Evolutionary conservation across 1,140 invertebrate species (phyloP).

Genomic region (Drosophila nigromelanica): DNA sequence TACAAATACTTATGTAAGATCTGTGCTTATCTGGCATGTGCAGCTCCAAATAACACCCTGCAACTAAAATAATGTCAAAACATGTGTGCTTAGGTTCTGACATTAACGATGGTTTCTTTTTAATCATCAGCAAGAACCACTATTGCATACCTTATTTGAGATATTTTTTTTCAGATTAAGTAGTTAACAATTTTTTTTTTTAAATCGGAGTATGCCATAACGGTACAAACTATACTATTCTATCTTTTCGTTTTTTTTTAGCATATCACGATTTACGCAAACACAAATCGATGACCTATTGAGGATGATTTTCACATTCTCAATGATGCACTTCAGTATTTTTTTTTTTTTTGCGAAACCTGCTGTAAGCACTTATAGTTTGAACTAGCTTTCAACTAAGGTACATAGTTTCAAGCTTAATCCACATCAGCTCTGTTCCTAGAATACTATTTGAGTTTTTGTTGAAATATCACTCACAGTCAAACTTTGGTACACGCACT

Average conservation of each 20-base stretch:
- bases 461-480: slow-evolving; percentile 21
- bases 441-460: background rate
- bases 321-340: background rate
- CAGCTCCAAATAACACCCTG: background rate
- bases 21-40: background rate
- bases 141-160: no score
- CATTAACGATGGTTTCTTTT: background rate
- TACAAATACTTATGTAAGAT: background rate
- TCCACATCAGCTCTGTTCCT: background rate
- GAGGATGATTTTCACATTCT: slow-evolving; percentile 1
- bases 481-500: background rate
- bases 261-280: background rate
- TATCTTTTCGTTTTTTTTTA: no score
- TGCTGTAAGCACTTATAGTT: background rate
- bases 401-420: background rate
- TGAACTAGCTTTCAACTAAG: background rate
- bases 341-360: no score
- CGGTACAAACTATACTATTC: no score
- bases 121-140: no score
- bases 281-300: background rate
- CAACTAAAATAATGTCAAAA: background rate
- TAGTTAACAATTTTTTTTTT: no score
- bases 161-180: no score
- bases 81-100: no score
- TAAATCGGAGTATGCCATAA: no score